These are phyloP conservation scores for Tetragonula clypearis DNA, from an alignment of 1,140 invertebrate species.

Conservation along the genomic window DNA sequence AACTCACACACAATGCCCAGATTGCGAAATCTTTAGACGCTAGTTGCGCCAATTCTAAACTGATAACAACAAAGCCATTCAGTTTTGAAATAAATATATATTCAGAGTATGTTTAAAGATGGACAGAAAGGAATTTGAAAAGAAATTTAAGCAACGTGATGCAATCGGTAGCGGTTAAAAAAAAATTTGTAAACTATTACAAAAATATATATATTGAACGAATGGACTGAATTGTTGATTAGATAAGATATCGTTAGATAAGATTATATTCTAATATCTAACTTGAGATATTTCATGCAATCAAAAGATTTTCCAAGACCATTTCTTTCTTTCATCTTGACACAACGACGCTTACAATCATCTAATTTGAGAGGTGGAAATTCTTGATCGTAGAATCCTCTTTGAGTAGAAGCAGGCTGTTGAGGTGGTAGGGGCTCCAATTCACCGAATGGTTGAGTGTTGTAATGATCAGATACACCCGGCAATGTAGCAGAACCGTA, in stretches of 20 bases:
- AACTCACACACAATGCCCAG: too few species aligned
- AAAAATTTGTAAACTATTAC: too few species aligned
- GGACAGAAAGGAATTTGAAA: too few species aligned
- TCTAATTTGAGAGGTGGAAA: constrained; percentile 91
- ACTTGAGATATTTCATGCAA: neutral
- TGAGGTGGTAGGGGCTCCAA: constrained; percentile 87
- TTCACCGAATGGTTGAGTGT: constrained; percentile 91
- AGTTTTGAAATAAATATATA: too few species aligned
- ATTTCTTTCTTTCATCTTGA: neutral
- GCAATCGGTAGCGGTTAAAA: too few species aligned
- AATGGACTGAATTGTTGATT: too few species aligned
- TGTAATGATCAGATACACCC: constrained; percentile 90
- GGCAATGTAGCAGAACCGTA: constrained; percentile 89
- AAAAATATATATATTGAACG: neutral
- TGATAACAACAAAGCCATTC: too few species aligned
- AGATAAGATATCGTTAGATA: neutral
- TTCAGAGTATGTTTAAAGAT: too few species aligned
- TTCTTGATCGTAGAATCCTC: constrained; percentile 97
- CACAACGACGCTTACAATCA: constrained; percentile 77
- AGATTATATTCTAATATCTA: neutral
- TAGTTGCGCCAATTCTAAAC: too few species aligned
- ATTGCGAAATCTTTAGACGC: too few species aligned
- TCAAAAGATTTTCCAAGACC: neutral
- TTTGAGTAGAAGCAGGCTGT: constrained; percentile 88
- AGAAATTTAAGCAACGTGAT: too few species aligned